Base-by-base conservation (phyloP, 2,113 vertebrate species). In the Chloropsis hardwickii region DNA sequence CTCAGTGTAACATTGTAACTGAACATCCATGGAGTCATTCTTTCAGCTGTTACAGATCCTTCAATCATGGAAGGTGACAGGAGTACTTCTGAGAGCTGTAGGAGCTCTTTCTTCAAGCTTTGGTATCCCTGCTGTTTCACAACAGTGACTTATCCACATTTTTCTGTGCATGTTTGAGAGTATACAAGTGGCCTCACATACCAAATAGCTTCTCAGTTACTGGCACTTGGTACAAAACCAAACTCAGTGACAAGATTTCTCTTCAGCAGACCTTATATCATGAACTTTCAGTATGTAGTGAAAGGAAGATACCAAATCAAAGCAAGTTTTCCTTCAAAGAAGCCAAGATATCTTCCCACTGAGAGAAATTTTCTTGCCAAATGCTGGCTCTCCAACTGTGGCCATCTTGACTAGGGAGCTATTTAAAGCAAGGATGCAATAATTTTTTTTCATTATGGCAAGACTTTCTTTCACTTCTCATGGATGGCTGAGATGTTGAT, bases 351-450 rank as follows among this genome's bases (percentile, higher is more conserved):
- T 86, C 77, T 94, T 95, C 94, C 86, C 83, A 95, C 86, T 91
- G 83, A 94, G 96, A 90, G 33, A 83, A 74, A 44, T 84, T 81
- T 94, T 94, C 86, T 93, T 97, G 95, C 92, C 92, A 97, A 97
- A 94, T 91, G 72, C 77, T 95, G 89, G 83, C 94, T 95, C 35
- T 92, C 86, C 95, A 97, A 95, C 95, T 94, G 92, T 87, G 82
- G 95, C 92, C 92, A 93, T 93, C 94, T 94, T 95, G 94, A 91
- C 81, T 90, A 79, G 85, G 76, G 54, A 93, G 85, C 94, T 97
- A 93, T 97, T 95, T 95, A 95, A 93, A 93, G 88, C 62, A 90
- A 86, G 50, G 62, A 93, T 92, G 90, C 85, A 92, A 45, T 86
- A 62, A 72, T 81, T 76, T 90, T 64, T 81, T 84, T 94, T 82